phyloP scores from a whole-genome alignment of 2,888 invertebrate genomes.

The Cerastis rubricosa region DNA sequence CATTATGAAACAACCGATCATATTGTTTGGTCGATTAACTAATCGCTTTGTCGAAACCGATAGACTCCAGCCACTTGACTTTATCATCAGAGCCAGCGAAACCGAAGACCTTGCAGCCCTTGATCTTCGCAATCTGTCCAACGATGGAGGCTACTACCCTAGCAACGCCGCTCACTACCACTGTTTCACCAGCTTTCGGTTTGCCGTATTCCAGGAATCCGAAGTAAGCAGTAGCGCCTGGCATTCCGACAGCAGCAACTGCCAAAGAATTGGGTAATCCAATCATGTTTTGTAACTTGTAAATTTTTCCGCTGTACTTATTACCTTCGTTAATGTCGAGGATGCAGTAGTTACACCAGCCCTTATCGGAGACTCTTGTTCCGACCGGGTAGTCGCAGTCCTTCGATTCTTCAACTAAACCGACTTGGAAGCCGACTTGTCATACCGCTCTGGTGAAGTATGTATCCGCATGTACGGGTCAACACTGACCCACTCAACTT shows the following conservation, averaged over 20 bases:
- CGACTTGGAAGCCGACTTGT: constrained; percentile 76
- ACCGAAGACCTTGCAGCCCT: constrained; percentile 92
- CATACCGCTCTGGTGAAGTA: constrained; percentile 70
- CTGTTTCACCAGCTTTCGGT: constrained; percentile 93
- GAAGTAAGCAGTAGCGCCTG: constrained; percentile 94
- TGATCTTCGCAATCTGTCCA: constrained; percentile 94
- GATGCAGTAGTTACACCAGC: constrained; percentile 67
- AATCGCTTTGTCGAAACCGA: constrained; percentile 84
- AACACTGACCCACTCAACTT: constrained; percentile 76
- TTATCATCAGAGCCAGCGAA: constrained; percentile 89
- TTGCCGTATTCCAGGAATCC: constrained; percentile 93
- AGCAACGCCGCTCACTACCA: constrained; percentile 93
- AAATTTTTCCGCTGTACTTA: no score
- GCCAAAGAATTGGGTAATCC: constrained; percentile 88
- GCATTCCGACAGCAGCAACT: constrained; percentile 92
- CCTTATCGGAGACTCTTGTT: constrained; percentile 89
- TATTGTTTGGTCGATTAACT: no score
- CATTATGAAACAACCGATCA: constrained; percentile 94
- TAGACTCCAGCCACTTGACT: constrained; percentile 87
- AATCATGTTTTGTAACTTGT: no score
- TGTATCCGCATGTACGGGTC: constrained; percentile 74
- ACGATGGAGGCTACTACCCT: constrained; percentile 94
- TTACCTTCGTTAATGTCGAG: no score
- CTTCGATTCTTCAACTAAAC: constrained; percentile 91
- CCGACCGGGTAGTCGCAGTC: constrained; percentile 91